Evolutionary conservation across 2,888 invertebrate genomes (phyloP), one percentile per base, ranked within the genome.

Genomic region (Thymelicus lineola): DNA sequence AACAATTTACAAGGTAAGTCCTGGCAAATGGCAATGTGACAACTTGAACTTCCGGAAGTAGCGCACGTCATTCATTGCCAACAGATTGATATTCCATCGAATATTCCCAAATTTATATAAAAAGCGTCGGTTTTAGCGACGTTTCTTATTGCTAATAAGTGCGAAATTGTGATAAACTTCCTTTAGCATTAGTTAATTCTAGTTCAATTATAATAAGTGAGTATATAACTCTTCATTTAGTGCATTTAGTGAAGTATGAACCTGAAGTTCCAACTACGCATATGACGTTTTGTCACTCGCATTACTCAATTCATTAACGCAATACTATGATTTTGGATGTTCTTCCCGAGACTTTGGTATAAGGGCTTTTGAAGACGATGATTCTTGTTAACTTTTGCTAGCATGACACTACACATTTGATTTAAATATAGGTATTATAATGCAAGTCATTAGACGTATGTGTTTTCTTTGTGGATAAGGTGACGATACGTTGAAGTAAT

Each of bases 41-140:
- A n/a, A n/a, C n/a, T n/a, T n/a, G n/a, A 88, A 87, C 83, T 87
- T 89, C 91, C 91, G 92, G 92, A 90, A 89, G 86, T 89, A 86
- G 88, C 82, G 84, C 90, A 93, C 91, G 92, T 92, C 92, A 92
- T 90, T 75, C 92, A 92, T 90, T 75, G 74, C 93, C 92, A 93
- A 92, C 92, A 90, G 86, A 88, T 88, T 75, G 75, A 76, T 77
- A 76, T 76, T 77, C 76, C 72, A 72, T 77, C 74, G 74, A 82
- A 84, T 84, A 82, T 81, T 84, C 79, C 82, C 82, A 77, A 86
- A 79, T 82, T 85, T 82, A 78, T 65, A 82, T 80, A 80, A n/a
- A 85, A 85, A 84, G 86, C 86, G 86, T 89, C 88, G 84, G 78
- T 87, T 89, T 88, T 87, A 85, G 75, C 85, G 87, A 87, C 88